Conservation (phyloP, 2,797 vertebrate genomes). For the Characodon lateralis region DNA sequence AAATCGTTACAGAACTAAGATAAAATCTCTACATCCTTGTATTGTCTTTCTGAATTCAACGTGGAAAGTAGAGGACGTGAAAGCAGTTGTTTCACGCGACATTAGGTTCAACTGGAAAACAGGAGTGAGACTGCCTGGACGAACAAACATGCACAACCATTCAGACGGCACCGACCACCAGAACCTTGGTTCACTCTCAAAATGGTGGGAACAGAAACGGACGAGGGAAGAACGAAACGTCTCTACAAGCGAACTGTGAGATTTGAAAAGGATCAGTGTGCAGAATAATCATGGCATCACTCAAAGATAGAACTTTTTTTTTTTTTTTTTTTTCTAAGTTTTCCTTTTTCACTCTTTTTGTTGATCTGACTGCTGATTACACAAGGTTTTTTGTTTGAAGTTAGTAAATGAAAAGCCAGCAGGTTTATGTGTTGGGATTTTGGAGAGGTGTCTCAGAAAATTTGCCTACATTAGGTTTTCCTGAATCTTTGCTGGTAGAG, state of each 20-base stretch:
- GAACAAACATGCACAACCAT: conserved; percentile 93
- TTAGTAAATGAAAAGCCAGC: conserved; percentile 81
- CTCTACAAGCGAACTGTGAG: conserved; percentile 83
- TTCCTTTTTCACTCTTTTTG: conserved; percentile 78
- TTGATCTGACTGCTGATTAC: conserved; percentile 82
- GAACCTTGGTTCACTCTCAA: conserved; percentile 88
- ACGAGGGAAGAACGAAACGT: conserved; percentile 73
- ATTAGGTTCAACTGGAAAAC: conserved; percentile 82
- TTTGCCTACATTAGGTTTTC: conserved; percentile 66
- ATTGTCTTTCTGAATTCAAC: conserved; percentile 80
- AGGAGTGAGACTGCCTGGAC: conserved; percentile 88
- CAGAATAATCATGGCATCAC: conserved; percentile 86
- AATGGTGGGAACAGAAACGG: conserved; percentile 71
- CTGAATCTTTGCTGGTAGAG: conserved; percentile 78
- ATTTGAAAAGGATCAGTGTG: conserved; percentile 86
- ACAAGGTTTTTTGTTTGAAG: conserved; percentile 62
- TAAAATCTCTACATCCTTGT: conserved; percentile 70
- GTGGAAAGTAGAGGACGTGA: conserved; percentile 72
- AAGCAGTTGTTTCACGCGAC: conserved; percentile 77
- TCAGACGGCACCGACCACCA: conserved; percentile 87
- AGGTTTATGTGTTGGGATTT: conserved; percentile 75
- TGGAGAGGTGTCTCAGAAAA: conserved; percentile 65
- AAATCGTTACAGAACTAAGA: conserved; percentile 79
- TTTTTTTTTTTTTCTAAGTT: conserved; percentile 29
- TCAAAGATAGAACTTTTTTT: conserved; percentile 74